phyloP scores from a whole-genome alignment of 2,888 invertebrate genomes.

The Pasiphila rectangulata region DNA sequence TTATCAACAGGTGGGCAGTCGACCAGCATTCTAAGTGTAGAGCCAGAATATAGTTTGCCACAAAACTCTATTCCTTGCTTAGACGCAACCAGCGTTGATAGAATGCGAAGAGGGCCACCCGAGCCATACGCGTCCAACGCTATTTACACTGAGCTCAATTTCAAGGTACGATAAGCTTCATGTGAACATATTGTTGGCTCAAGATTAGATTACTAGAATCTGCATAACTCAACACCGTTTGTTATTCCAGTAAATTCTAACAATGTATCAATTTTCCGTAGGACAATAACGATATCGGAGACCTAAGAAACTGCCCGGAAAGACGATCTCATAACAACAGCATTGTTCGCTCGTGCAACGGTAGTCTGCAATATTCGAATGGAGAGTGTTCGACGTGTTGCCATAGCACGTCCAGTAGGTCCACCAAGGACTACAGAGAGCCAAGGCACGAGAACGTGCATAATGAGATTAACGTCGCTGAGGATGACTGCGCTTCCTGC shows the following conservation, averaged over 20 bases:
- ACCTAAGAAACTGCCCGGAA: slow-evolving; percentile 70
- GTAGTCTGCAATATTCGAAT: slow-evolving; percentile 74
- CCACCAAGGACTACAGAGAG: slow-evolving; percentile 74
- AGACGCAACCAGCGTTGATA: slow-evolving; percentile 68
- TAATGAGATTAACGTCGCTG: slow-evolving; percentile 68
- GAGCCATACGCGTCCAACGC: slow-evolving; percentile 76
- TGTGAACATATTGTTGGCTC: slow-evolving; percentile 50
- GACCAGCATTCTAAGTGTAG: slow-evolving; percentile 68
- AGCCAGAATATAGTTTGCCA: slow-evolving; percentile 74
- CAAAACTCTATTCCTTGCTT: slow-evolving; percentile 75
- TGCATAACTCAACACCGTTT: slow-evolving; percentile 43
- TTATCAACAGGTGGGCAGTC: slow-evolving; percentile 65
- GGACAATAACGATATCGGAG: slow-evolving; percentile 74
- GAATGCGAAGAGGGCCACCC: slow-evolving; percentile 69
- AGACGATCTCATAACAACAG: slow-evolving; percentile 77
- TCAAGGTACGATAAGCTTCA: slow-evolving; percentile 75
- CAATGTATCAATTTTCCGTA: slow-evolving; percentile 56
- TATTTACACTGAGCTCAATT: slow-evolving; percentile 79
- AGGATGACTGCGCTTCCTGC: slow-evolving; percentile 72
- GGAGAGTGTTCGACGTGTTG: slow-evolving; percentile 77
- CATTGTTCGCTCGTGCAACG: slow-evolving; percentile 76
- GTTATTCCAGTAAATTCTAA: slow-evolving; percentile 33
- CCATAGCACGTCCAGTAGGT: slow-evolving; percentile 75
- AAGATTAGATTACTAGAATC: slow-evolving; percentile 64
- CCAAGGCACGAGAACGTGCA: slow-evolving; percentile 64